Percentiles rank a stretch among this genome's conserved stretches.
phyloP scores from a whole-genome alignment of 2,113 vertebrate species.

The Diphyllodes magnificus region DNA sequence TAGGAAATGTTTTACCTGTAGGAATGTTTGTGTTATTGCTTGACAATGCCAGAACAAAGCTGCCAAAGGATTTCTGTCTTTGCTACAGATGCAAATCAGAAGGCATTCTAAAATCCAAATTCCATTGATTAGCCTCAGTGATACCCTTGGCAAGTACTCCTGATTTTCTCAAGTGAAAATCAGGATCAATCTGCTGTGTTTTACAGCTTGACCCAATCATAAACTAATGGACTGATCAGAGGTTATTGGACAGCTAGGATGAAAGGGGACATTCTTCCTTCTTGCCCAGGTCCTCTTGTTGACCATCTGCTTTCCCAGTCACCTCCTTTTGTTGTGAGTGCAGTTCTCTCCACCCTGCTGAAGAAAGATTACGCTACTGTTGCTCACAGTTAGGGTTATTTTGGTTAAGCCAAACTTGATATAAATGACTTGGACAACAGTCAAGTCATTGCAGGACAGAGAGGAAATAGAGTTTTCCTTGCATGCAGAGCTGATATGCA shows the following conservation, averaged over 20 bases:
- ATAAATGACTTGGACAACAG: not conserved
- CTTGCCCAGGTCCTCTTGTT: not conserved
- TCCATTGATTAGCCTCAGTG: not conserved
- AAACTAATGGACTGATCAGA: not conserved
- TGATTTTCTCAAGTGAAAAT: not conserved
- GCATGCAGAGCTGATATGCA: not conserved
- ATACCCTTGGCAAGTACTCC: not conserved
- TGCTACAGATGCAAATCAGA: not conserved
- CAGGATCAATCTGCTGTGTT: not conserved
- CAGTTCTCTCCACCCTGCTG: rapidly evolving
- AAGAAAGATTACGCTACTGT: not conserved
- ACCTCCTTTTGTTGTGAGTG: not conserved
- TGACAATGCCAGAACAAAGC: not conserved
- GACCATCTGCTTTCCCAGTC: not conserved
- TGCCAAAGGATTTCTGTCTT: not conserved
- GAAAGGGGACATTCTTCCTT: not conserved
- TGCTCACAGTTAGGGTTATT: not conserved
- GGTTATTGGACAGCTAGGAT: not conserved
- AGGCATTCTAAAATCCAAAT: not conserved
- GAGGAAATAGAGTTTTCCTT: not conserved
- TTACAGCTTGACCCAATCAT: not conserved
- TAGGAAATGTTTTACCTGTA: not conserved
- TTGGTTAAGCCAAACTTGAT: not conserved
- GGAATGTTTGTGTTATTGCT: not conserved
- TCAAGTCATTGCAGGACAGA: not conserved